Evolutionary conservation across 2,113 vertebrate species (phyloP), one percentile per base, ranked within the genome.

Genomic region (Macquaria australasica): DNA sequence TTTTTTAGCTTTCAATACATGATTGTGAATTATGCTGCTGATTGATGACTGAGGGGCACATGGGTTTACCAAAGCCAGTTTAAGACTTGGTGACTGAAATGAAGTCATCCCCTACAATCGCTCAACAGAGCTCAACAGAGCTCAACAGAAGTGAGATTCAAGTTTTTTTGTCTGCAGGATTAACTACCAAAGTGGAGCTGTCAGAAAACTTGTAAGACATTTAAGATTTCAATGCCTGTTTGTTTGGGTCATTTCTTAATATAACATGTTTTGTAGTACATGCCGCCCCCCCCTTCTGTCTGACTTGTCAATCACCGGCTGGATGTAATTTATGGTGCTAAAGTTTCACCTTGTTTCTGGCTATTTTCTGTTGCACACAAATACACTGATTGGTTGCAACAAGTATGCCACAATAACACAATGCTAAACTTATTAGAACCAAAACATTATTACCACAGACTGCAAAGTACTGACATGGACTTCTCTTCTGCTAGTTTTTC

Each of bases 241-340:
- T 63, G 51, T 72, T 77, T 45, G 8, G 77, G 14, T 71, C 12
- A 72, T 68, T 62, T 83, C 45, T 21, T 45, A 67, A 73, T 67
- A 62, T 50, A 68, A 23, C 70, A 73, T 75, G 50, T n/a, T 69
- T 41, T 63, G 39, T 51, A 45, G 60, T 28, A 21, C 64, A 23
- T 66, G 45, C 34, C 63, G 2, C 34, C 34, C 18, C 16, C 53
- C 45, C 37, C 15, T 5, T 70, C 50, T 79, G 18, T 79, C 79
- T 89, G 74, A 67, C 51, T 20, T 87, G 87, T 88, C 78, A 90
- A 56, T 90, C 79, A 85, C 67, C 76, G n/a, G 20, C 23, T 79
- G 62, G 62, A 78, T 82, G 37, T 41, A 67, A 75, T 68, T 81
- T 53, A 56, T 67, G 31, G 4, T 23, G 43, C 25, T 10, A 59